These are phyloP conservation scores for Peromyscus maniculatus DNA, from an alignment of 2,113 vertebrate species.

Conservation along the genomic window DNA sequence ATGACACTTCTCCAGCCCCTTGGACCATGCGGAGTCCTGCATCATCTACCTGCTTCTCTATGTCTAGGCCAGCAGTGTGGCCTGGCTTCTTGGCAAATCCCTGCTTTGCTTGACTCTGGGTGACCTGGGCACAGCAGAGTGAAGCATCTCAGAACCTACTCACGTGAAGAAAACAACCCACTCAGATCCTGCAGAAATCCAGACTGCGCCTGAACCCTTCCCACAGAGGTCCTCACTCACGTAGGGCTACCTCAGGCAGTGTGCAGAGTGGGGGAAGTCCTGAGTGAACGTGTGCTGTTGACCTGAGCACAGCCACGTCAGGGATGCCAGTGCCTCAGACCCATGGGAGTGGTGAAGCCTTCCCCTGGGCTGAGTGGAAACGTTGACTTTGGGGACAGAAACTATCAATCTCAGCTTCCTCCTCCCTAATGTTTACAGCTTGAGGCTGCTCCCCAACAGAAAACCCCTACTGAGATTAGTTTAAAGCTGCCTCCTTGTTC, in stretches of 20 bases:
- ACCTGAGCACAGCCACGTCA: background rate
- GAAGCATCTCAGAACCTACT: background rate
- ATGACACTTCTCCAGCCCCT: background rate
- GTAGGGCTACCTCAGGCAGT: background rate
- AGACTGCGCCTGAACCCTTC: background rate
- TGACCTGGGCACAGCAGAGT: background rate
- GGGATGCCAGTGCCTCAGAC: background rate
- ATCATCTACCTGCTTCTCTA: background rate
- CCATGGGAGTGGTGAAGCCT: background rate
- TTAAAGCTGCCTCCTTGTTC: background rate
- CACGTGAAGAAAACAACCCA: background rate
- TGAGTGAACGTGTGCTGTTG: background rate
- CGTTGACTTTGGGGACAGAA: background rate
- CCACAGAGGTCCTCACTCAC: background rate
- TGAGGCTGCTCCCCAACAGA: background rate
- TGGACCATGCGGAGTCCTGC: background rate
- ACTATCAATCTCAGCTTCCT: background rate
- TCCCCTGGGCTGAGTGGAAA: background rate
- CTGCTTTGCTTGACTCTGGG: background rate
- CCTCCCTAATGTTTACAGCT: background rate
- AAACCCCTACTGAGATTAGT: background rate
- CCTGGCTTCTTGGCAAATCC: background rate
- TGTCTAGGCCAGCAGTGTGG: background rate
- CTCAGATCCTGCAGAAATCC: conserved; percentile 16
- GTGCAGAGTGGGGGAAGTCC: background rate